Percentiles rank a stretch among this genome's conserved stretches.
phyloP scores from a whole-genome alignment of 2,888 invertebrate species.

The Brenthis daphne region DNA sequence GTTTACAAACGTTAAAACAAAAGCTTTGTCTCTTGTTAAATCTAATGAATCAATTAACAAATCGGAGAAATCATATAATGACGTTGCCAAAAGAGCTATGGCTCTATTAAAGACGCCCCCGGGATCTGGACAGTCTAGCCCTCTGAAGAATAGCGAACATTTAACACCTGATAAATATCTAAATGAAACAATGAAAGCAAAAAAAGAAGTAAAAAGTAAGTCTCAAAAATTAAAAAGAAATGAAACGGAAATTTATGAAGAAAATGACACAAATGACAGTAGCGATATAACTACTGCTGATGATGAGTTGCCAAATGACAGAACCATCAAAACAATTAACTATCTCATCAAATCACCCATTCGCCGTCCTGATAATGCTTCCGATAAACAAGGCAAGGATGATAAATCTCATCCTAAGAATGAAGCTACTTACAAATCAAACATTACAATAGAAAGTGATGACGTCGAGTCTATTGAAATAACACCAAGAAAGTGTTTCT shows the following conservation, averaged over 20 bases:
- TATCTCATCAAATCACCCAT: constrained; percentile 64
- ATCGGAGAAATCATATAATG: constrained; percentile 52
- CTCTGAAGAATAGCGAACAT: constrained; percentile 40
- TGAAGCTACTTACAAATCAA: neutral
- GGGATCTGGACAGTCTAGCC: constrained; percentile 57
- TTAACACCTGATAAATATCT: constrained; percentile 37
- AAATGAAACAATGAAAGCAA: constrained; percentile 22
- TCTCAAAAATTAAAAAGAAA: constrained; percentile 24
- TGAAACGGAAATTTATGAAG: constrained; percentile 29
- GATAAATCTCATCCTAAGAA: neutral
- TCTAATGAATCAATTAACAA: constrained; percentile 56
- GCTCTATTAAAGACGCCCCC: constrained; percentile 63
- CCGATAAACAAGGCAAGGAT: neutral
- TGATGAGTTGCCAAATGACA: constrained; percentile 46
- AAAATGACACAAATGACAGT: constrained; percentile 39
- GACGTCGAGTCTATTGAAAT: constrained; percentile 57
- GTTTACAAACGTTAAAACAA: constrained; percentile 79
- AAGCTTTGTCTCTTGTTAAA: constrained; percentile 77
- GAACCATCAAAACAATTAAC: constrained; percentile 57
- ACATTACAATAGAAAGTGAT: constrained; percentile 47
- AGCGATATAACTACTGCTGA: constrained; percentile 54
- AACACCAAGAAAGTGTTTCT: constrained; percentile 51
- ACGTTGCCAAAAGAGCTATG: constrained; percentile 60
- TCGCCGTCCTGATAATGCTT: neutral
- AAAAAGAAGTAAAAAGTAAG: constrained; percentile 22